A percentile compares a stretch with the other conserved stretches of the same genome.
Conservation (phyloP, 2,797 vertebrate species). For the Carduelis carduelis region DNA sequence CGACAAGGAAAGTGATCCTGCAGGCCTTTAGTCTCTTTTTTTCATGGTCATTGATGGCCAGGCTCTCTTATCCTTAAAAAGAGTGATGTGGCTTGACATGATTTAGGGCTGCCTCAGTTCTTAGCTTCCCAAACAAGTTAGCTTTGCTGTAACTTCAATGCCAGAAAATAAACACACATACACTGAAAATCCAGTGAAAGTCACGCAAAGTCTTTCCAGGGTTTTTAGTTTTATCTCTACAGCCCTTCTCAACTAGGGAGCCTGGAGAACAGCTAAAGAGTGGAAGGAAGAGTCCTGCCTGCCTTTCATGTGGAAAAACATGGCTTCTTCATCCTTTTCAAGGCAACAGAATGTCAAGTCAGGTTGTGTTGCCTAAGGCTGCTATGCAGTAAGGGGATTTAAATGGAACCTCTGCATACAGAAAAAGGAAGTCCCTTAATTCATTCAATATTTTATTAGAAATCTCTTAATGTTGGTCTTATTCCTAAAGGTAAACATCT, state of each 20-base stretch:
- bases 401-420: slow-evolving; percentile 60
- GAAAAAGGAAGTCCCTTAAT: slow-evolving; percentile 69
- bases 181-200: slow-evolving; percentile 15
- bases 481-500: slow-evolving; percentile 69
- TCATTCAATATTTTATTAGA: slow-evolving; percentile 74
- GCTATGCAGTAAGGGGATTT: slow-evolving; percentile 47
- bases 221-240: slow-evolving; percentile 35
- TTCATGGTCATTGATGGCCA: background rate
- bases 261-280: slow-evolving; percentile 27
- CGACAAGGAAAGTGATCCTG: background rate
- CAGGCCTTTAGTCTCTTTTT: background rate
- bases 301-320: slow-evolving; percentile 62
- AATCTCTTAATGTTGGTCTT: slow-evolving; percentile 65
- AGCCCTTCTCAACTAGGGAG: slow-evolving; percentile 27
- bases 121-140: slow-evolving; percentile 1
- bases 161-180: background rate
- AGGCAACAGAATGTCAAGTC: slow-evolving; percentile 62
- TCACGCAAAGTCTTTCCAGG: slow-evolving; percentile 41
- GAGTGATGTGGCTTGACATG: background rate
- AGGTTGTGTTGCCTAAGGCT: slow-evolving; percentile 71
- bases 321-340: slow-evolving; percentile 60
- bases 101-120: background rate
- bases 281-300: slow-evolving; percentile 44
- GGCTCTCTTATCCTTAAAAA: background rate
- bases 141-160: background rate